These are phyloP conservation scores for Neelides sp. DNA, from an alignment of 1,140 invertebrate species.

Conservation along the genomic window DNA sequence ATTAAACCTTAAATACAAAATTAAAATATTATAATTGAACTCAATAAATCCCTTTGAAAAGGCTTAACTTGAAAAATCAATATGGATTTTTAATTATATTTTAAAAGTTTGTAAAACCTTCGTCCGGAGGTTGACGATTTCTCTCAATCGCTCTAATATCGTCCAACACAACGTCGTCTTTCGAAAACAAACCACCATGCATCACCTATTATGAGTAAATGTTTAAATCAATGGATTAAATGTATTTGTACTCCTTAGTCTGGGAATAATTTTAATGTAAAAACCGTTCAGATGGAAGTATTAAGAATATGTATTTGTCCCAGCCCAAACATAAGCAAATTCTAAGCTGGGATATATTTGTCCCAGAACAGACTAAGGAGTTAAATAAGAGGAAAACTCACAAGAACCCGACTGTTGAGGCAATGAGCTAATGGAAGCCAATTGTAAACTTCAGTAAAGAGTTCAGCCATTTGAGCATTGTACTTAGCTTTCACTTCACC, in stretches of 20 bases:
- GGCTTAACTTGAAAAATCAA: neutral
- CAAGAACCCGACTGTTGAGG: slow-evolving; percentile 79
- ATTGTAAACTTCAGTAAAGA: slow-evolving; percentile 98
- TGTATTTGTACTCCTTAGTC: neutral
- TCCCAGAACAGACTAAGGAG: neutral
- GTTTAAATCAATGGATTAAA: neutral
- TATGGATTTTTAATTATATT: slow-evolving; percentile 5
- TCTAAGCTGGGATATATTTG: too few relatives aligned
- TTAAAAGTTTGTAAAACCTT: slow-evolving; percentile 46
- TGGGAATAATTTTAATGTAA: slow-evolving; percentile 1
- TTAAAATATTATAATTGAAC: too few relatives aligned
- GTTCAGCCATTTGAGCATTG: slow-evolving; percentile 79
- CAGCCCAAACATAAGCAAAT: too few relatives aligned
- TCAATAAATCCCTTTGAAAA: neutral
- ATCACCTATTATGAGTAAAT: slow-evolving; percentile 49
- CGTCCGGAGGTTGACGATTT: slow-evolving; percentile 92
- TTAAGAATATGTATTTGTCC: too few relatives aligned
- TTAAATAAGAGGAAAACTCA: slow-evolving; percentile 38
- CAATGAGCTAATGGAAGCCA: slow-evolving; percentile 92
- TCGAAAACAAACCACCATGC: slow-evolving; percentile 87
- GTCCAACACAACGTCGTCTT: slow-evolving; percentile 77
- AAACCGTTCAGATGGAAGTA: too few relatives aligned
- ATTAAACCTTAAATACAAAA: slow-evolving; percentile 51
- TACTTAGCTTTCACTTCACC: slow-evolving; percentile 96
- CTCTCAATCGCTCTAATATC: slow-evolving; percentile 78